Percentiles rank a stretch among this genome's conserved stretches.
These are phyloP conservation scores for Azorinus chamasolen DNA, from an alignment of 2,888 invertebrate genomes.

Conservation along the genomic window DNA sequence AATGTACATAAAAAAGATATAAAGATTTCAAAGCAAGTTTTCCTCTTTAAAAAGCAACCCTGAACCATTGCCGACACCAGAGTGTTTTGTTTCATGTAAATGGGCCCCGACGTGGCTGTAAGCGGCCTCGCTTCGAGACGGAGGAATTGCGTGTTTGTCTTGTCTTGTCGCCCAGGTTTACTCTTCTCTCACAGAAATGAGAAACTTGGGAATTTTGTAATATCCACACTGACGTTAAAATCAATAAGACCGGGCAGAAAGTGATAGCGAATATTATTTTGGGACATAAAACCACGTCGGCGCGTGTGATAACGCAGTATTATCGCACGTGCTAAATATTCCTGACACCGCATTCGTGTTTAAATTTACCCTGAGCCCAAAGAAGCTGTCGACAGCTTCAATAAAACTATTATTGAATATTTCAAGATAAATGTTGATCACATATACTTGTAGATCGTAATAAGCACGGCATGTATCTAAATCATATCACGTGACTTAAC, in stretches of 20 bases:
- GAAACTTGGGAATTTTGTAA: constrained; percentile 49
- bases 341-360: constrained; percentile 59
- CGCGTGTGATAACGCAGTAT: constrained; percentile 51
- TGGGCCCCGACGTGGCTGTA: too few relatives aligned
- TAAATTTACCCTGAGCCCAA: background rate
- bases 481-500: too few relatives aligned
- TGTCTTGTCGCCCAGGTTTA: background rate
- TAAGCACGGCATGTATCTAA: too few relatives aligned
- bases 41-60: too few relatives aligned
- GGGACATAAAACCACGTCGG: constrained; percentile 53
- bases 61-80: too few relatives aligned
- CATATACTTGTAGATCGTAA: too few relatives aligned
- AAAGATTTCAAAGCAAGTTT: too few relatives aligned
- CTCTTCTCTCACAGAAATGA: constrained; percentile 12
- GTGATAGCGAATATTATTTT: constrained; percentile 54
- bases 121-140: too few relatives aligned
- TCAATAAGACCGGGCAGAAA: constrained; percentile 33
- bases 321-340: constrained; percentile 63
- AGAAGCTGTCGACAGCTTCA: background rate
- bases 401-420: too few relatives aligned
- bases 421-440: too few relatives aligned
- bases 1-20: too few relatives aligned
- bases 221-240: constrained; percentile 37
- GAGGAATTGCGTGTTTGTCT: constrained; percentile 3
- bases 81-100: too few relatives aligned